These are phyloP conservation scores for Epiblema foenella DNA, from an alignment of 2,888 invertebrate genomes.

Conservation along the genomic window DNA sequence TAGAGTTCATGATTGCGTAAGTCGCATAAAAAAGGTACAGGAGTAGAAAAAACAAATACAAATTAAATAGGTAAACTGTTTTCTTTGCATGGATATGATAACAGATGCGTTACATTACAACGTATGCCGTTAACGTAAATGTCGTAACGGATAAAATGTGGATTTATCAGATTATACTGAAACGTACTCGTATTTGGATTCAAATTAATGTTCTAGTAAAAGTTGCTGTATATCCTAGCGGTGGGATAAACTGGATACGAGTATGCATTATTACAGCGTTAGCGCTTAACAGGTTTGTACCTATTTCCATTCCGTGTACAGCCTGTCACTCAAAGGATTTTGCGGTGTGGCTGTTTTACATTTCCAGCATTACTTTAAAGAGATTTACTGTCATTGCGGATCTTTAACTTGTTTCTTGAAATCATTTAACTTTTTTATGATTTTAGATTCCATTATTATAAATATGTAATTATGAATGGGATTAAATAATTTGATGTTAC, in stretches of 20 bases:
- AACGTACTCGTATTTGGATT: not conserved
- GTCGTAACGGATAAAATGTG: too few relatives aligned
- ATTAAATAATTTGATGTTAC: not conserved
- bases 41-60: too few relatives aligned
- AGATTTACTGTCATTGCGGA: conserved; percentile 10
- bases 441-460: not conserved
- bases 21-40: too few relatives aligned
- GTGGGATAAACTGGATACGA: conserved; percentile 20
- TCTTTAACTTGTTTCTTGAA: not conserved
- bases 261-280: not conserved
- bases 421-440: not conserved
- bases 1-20: too few relatives aligned
- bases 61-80: too few relatives aligned
- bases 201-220: not conserved
- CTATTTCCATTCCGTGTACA: conserved; percentile 22
- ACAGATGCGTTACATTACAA: too few relatives aligned
- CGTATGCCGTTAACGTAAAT: too few relatives aligned
- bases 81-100: too few relatives aligned
- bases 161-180: too few relatives aligned
- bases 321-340: conserved; percentile 40
- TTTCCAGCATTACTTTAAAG: conserved; percentile 22
- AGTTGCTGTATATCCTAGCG: not conserved
- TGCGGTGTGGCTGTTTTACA: conserved; percentile 22
- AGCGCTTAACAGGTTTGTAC: conserved; percentile 25
- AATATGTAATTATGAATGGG: not conserved